Evolutionary conservation across 1,140 invertebrate species (phyloP), one percentile per base, ranked within the genome.

Genomic region (Papilio aristodemus): DNA sequence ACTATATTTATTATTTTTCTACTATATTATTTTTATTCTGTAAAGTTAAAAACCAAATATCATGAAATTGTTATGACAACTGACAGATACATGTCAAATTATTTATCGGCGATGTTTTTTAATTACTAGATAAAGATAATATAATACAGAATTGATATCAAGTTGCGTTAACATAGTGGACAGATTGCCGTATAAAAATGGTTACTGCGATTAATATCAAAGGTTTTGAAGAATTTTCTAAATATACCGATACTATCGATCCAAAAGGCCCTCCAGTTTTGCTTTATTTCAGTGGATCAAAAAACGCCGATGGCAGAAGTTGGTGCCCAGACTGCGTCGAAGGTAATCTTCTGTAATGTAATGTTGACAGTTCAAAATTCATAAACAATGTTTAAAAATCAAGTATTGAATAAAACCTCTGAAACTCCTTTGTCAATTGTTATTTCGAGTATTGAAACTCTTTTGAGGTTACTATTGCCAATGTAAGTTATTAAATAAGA

Each of bases 251-350:
- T 14, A 78, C 68, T 17, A 78, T 90, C 36, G 78, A 86, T 39
- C 17, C 67, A 4, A 79, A 82, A 32, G 80, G 79, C 17, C 79
- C 78, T 71, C 79, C 92, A 1, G 91, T 95, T 36, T 90, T 94
- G 77, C 91, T 96, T 13, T 92, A 94, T 19, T 96, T 94, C 75
- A 94, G 92, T 72, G 95, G 95, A 36, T 92, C 93, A 14, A 95
- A 95, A 82, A 78, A 93, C 39, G 84, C 92, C n/a, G 90, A 92
- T 75, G 95, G 95, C 6, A 75, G 92, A 59, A 96, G 94, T 80
- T 96, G 95, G 95, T 96, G 95, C 76, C 92, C 94, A 1, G 95
- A 96, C 81, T 96, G 95, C 82, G 94, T 95, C 25, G 92, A 92
- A 92, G 95, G 91, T 92, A 83, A 71, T 22, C 11, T 54, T 0